Evolutionary conservation across 1,140 invertebrate genomes (phyloP), one percentile per base, ranked within the genome.

Genomic region (Linepithema humile): DNA sequence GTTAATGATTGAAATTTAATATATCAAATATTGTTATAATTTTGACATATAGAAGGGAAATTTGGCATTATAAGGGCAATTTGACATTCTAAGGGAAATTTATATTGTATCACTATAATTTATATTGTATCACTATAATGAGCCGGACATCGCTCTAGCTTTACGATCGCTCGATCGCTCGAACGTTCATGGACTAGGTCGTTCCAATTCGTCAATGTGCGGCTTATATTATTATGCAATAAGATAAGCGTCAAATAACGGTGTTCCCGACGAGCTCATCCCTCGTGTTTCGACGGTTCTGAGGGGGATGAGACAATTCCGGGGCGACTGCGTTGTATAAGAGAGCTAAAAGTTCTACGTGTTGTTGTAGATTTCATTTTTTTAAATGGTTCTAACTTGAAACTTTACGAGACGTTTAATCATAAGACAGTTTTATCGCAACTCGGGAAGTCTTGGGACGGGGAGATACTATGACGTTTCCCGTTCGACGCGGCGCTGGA

Each of bases 281-380:
- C 10, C 23, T 55, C 10, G 43, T n/a, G n/a, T n/a, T n/a, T n/a
- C n/a, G n/a, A n/a, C 17, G 32, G 7, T 35, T 17, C 12, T 35
- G 15, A 50, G 9, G 48, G 35, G n/a, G 32, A 69, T 40, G 35
- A 48, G 20, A 3, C n/a, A n/a, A 1, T 17, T 15, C 4, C 26
- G 20, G 32, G 48, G n/a, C 57, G 48, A n/a, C 23, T 38, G 43
- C 38, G 69, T 82, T 83, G 69, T 55, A 40, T 57, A 73, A 48
- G 50, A 70, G 48, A 83, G 53, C 84, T 82, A 72, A 88, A 57
- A 89, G 84, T 90, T 89, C 74, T 90, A 83, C 80, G 35, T 80
- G 67, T 89, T 89, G 85, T 90, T 90, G 72, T 83, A 89, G 53
- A 87, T 87, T 90, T 90, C 43, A 35, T 88, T 90, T 67, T 48